phyloP scores from a whole-genome alignment of 2,888 invertebrate species.

The Marronus borbonicus region DNA sequence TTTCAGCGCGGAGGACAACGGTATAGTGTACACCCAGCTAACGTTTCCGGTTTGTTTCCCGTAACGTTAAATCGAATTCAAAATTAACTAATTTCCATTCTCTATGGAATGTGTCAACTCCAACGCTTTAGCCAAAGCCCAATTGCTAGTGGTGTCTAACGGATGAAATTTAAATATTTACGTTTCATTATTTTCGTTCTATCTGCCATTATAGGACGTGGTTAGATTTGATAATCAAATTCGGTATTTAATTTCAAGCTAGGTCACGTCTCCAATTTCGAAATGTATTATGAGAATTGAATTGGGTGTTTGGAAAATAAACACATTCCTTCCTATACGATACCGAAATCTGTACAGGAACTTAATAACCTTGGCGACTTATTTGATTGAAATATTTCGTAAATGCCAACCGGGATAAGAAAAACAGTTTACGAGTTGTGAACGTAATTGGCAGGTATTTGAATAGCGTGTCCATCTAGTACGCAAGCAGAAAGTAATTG shows the following conservation, averaged over 20 bases:
- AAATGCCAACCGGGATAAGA: no score
- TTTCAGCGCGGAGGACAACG: slow-evolving; percentile 22
- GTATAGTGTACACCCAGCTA: background rate
- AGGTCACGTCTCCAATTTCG: background rate
- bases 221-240: background rate
- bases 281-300: background rate
- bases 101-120: slow-evolving; percentile 35
- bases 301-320: background rate
- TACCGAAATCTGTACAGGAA: no score
- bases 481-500: no score
- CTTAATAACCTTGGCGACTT: no score
- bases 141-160: background rate
- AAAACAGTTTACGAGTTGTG: no score
- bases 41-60: slow-evolving; percentile 29
- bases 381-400: no score
- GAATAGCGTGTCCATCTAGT: no score
- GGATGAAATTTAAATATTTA: background rate
- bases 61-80: slow-evolving; percentile 27
- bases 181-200: background rate
- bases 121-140: background rate
- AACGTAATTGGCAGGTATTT: no score
- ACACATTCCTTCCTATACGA: no score
- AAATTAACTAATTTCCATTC: slow-evolving; percentile 37
- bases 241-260: background rate
- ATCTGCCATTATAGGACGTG: background rate